Evolutionary conservation across 1,140 invertebrate genomes (phyloP).

Genomic region (Gonatopus flavifemur): DNA sequence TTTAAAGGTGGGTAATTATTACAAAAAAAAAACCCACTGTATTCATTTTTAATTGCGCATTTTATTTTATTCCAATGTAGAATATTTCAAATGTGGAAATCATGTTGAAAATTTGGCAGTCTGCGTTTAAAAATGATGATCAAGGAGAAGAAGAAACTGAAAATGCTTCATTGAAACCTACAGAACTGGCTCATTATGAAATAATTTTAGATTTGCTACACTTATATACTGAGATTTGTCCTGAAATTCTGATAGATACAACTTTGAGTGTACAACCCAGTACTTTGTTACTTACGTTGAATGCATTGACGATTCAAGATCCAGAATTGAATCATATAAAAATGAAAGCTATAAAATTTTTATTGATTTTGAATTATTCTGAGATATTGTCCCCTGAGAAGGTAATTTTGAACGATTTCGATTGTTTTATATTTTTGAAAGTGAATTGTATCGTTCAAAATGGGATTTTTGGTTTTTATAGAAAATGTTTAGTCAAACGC

Average conservation of each 20-base stretch:
- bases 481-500: conserved; percentile 61
- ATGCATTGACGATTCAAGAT: conserved; percentile 19
- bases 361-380: conserved; percentile 62
- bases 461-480: conserved; percentile 17
- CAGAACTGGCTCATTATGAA: conserved; percentile 50
- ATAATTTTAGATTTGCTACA: conserved; percentile 61
- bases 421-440: too few relatives aligned
- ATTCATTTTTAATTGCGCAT: neutral
- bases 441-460: too few relatives aligned
- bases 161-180: conserved; percentile 26
- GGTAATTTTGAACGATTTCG: conserved; percentile 27
- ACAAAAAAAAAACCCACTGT: neutral
- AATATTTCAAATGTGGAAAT: conserved; percentile 58
- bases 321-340: conserved; percentile 58
- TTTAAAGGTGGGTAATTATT: conserved; percentile 29
- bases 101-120: conserved; percentile 57
- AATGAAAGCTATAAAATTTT: conserved; percentile 67
- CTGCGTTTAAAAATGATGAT: conserved; percentile 38
- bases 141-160: conserved; percentile 33
- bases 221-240: conserved; percentile 59
- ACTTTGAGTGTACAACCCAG: conserved; percentile 34
- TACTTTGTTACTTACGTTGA: conserved; percentile 32
- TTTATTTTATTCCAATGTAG: conserved; percentile 30
- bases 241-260: conserved; percentile 59
- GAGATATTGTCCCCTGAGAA: conserved; percentile 61